phyloP scores from a whole-genome alignment of 2,797 vertebrate genomes.

The Neosilurus hyrtlii region DNA sequence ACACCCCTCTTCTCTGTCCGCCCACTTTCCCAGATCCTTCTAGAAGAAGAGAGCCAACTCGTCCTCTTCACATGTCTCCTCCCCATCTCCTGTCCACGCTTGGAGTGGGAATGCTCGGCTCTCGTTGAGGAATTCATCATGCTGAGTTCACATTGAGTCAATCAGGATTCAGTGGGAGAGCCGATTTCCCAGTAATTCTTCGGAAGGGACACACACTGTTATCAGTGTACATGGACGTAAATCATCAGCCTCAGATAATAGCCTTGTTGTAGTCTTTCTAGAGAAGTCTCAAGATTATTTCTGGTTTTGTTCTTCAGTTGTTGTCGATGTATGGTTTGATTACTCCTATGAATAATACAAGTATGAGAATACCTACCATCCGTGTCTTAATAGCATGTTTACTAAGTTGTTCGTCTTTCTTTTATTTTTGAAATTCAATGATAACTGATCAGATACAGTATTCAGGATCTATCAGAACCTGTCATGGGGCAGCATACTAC shows the following conservation, averaged over 20 bases:
- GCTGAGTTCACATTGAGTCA: conserved; percentile 66
- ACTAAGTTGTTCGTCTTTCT: background rate
- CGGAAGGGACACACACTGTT: background rate
- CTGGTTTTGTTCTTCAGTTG: background rate
- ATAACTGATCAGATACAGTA: background rate
- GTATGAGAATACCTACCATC: background rate
- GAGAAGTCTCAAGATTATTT: background rate
- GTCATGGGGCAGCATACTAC: background rate
- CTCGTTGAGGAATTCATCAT: conserved; percentile 76
- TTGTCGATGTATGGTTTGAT: background rate
- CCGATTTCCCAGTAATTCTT: conserved; percentile 32
- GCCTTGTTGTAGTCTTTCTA: background rate
- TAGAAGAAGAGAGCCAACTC: conserved; percentile 53
- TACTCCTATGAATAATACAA: background rate
- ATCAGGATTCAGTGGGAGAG: conserved; percentile 28
- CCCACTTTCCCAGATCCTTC: conserved; percentile 64
- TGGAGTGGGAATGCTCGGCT: conserved; percentile 81
- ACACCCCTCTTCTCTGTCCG: conserved; percentile 65
- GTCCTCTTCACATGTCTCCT: conserved; percentile 66
- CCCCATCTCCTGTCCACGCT: conserved; percentile 77
- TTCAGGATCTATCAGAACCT: background rate
- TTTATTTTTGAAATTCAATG: background rate
- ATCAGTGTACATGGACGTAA: conserved; percentile 2
- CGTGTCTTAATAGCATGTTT: background rate
- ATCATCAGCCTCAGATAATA: background rate